Evolutionary conservation across 2,797 vertebrate species (phyloP), one percentile per base, ranked within the genome.

Genomic region (Manis pentadactyla): DNA sequence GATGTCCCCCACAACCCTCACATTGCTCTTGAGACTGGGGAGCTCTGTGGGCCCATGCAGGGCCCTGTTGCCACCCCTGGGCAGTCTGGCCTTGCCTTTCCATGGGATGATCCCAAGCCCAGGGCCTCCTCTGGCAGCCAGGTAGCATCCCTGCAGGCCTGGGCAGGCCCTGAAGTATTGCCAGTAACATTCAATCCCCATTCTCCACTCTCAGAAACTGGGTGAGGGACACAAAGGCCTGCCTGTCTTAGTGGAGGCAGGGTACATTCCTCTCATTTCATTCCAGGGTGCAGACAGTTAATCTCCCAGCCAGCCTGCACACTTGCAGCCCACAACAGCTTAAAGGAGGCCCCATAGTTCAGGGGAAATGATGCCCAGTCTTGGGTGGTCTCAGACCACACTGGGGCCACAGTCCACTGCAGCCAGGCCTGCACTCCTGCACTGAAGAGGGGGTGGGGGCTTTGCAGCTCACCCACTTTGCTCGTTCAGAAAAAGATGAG

Each of bases 401-500:
- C 46, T 46, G 46, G 46, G 11, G 9, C 46, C 46, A 46, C 46
- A 46, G 46, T 11, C 10, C 46, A 46, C 46, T 46, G 46, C 46
- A 46, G 46, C 46, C 46, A 10, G 6, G 19, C 46, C 53, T 19
- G 74, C 59, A 42, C 29, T 18, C 37, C 73, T 39, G 23, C 11
- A 8, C 4, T 21, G 31, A n/a, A 66, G 1, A 4, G 4, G 73
- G 31, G 69, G 31, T 6, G 1, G 90, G 34, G 39, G 57, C 10
- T 25, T 18, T 9, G 27, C 6, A 46, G 12, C 29, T 1, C 0
- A n/a, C 21, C 34, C 2, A 0, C 74, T 83, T 37, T 2, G 25
- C 37, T 84, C 13, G 9, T 64, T 31, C 42, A 94, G 74, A 81
- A 57, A 39, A 46, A 69, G 13, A 13, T 1, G 11, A 39, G n/a